Conservation (phyloP, 2,888 invertebrate species). For the Spodoptera exigua region DNA sequence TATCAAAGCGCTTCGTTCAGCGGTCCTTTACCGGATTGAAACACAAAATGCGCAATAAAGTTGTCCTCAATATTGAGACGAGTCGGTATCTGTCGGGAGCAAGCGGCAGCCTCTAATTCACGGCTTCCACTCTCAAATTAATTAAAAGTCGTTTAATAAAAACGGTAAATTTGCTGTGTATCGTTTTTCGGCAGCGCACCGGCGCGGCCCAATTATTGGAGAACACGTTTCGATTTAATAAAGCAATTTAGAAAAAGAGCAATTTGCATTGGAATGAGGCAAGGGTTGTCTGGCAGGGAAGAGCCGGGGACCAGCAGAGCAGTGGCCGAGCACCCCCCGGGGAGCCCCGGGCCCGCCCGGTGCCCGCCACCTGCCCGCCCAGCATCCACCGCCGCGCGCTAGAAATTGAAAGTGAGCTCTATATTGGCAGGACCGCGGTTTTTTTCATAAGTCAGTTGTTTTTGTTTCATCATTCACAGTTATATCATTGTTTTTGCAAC, state of each 20-base stretch:
- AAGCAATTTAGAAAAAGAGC: constrained; percentile 85
- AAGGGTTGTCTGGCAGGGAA: constrained; percentile 69
- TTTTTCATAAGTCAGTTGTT: too few species aligned
- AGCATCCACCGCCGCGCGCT: neutral
- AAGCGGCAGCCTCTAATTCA: constrained; percentile 56
- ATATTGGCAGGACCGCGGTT: neutral
- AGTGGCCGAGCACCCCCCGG: constrained; percentile 48
- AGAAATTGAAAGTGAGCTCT: constrained; percentile 8
- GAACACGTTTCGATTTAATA: constrained; percentile 86
- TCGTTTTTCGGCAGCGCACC: constrained; percentile 57
- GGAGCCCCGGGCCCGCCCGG: constrained; percentile 13
- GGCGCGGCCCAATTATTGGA: constrained; percentile 75
- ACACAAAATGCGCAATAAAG: constrained; percentile 44
- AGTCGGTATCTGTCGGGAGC: constrained; percentile 39
- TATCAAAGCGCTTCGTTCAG: constrained; percentile 13
- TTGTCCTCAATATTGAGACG: constrained; percentile 39
- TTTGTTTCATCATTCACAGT: too few species aligned
- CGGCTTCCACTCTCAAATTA: constrained; percentile 60
- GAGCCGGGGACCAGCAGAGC: constrained; percentile 44
- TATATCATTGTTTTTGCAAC: too few species aligned
- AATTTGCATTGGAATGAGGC: constrained; percentile 82
- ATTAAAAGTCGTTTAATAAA: constrained; percentile 74
- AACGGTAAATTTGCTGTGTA: constrained; percentile 68
- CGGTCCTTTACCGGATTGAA: constrained; percentile 34
- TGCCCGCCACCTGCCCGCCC: constrained; percentile 18